Base-by-base conservation (phyloP, 2,888 invertebrate species). In the Melanchra persicariae region DNA sequence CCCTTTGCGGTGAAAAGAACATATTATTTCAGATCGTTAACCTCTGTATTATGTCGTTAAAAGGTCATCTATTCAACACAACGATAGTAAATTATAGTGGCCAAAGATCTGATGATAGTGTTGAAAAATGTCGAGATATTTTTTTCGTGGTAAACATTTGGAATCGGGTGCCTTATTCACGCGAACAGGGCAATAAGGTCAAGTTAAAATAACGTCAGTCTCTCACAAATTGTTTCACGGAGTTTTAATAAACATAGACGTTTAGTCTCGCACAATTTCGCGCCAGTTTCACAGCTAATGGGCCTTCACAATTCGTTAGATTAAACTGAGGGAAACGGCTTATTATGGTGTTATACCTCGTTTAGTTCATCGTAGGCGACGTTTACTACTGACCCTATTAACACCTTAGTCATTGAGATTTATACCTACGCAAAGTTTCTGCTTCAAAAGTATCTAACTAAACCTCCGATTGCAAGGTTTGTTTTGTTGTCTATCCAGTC, bases 291-390 rank as follows among this genome's bases (percentile, higher is more conserved):
- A 58, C 64, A 67, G 58, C n/a, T 73, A 59, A 71, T 71, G 47
- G 58, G 34, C 57, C 61, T 68, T 61, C 60, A 43, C 61, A 73
- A 83, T 65, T 79, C 7, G 54, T 73, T 70, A 63, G 67, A 83
- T 55, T 74, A 58, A 70, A 70, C 58, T 62, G 55, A 68, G 67
- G 73, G 70, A 83, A 76, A 69, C 62, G 15, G 54, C 65, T 70
- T 68, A 69, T 83, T 74, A 85, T 51, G 60, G 55, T 61, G 61
- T 70, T 74, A 67, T 52, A 34, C 51, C 30, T 75, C 61, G 58
- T 70, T 69, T 61, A 73, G 55, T 69, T 51, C 10, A 30, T 30
- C 60, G 72, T 74, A 70, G 83, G 85, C 77, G 76, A 75, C 30
- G 22, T 64, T 57, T 51, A 63, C 60, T 64, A 55, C 49, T 70